Evolutionary conservation across 2,113 vertebrate genomes (phyloP).

Genomic region (Chaetura pelagica): DNA sequence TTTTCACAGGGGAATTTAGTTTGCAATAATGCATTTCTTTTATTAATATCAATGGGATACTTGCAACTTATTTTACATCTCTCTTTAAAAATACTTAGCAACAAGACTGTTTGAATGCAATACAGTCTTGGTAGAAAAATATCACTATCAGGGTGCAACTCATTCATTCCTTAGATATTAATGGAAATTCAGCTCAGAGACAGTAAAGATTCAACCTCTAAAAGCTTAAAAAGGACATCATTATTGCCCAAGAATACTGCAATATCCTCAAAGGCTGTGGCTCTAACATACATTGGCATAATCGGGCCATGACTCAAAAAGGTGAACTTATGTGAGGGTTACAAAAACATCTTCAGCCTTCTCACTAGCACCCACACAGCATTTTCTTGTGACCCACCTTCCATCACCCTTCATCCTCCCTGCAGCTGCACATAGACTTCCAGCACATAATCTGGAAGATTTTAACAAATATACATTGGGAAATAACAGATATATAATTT

Average conservation of each 20-base stretch:
- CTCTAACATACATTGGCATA: constrained; percentile 21
- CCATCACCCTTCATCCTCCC: neutral
- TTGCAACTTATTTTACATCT: neutral
- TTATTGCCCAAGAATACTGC: neutral
- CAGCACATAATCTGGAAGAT: constrained; percentile 10
- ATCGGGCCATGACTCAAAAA: neutral
- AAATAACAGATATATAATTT: neutral
- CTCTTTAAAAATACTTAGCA: neutral
- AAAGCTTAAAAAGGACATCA: neutral
- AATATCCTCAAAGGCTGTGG: neutral
- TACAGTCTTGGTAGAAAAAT: neutral
- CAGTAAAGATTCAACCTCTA: neutral
- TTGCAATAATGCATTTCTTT: neutral
- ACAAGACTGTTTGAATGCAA: neutral
- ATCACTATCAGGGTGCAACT: neutral
- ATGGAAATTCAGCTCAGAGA: neutral
- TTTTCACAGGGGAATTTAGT: constrained; percentile 3
- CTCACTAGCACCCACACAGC: neutral
- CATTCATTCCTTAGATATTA: neutral
- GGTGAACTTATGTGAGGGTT: neutral
- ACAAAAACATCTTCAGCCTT: neutral
- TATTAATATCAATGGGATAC: neutral
- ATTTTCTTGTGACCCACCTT: neutral
- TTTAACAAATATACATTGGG: neutral
- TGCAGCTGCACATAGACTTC: neutral